Conservation (phyloP, 2,888 invertebrate species). For the Chaetogeoica ovagalla region DNA sequence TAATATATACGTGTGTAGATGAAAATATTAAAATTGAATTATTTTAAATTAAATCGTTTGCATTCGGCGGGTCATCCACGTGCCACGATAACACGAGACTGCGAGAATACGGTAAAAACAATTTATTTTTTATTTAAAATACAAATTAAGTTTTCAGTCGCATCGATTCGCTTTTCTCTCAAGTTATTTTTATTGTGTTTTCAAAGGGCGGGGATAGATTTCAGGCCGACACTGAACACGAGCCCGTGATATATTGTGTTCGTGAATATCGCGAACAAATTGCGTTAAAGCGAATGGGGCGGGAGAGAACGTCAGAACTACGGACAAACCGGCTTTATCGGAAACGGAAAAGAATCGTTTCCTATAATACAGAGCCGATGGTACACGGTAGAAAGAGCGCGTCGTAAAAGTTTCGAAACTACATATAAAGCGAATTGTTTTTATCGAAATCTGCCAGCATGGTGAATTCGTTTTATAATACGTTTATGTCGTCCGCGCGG, state of each 20-base stretch:
- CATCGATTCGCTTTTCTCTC: no score
- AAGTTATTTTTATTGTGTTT: no score
- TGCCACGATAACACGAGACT: no score
- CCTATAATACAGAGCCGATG: not conserved
- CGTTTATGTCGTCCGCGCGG: not conserved
- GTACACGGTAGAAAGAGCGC: slow-evolving; percentile 5
- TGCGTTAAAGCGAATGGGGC: not conserved
- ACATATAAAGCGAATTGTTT: not conserved
- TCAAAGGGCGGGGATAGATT: no score
- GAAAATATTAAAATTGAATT: no score
- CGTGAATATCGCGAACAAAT: not conserved
- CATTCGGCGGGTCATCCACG: no score
- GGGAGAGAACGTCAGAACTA: not conserved
- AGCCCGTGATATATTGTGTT: not conserved
- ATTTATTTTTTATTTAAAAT: no score
- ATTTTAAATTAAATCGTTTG: no score
- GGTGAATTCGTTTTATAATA: not conserved
- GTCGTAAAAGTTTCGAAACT: not conserved
- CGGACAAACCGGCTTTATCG: not conserved
- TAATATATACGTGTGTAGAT: no score
- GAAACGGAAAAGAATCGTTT: not conserved
- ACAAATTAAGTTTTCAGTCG: no score
- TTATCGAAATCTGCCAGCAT: not conserved
- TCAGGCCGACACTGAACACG: no score
- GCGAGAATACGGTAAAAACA: no score